phyloP scores from a whole-genome alignment of 1,140 invertebrate genomes.

The Papilio machaon region DNA sequence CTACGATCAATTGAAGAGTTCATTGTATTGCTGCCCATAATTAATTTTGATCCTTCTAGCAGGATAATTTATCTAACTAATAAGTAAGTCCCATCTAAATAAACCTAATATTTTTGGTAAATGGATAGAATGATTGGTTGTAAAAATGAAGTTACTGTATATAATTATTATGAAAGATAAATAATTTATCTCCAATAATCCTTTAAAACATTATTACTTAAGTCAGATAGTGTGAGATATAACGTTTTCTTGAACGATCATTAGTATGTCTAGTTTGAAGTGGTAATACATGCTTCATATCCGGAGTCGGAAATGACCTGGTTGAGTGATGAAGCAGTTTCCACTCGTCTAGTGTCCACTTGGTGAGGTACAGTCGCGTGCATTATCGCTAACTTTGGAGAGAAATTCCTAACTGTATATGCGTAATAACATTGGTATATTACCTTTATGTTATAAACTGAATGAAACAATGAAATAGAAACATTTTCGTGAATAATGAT shows the following conservation, averaged over 20 bases:
- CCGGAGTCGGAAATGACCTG: slow-evolving; percentile 51
- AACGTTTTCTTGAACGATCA: slow-evolving; percentile 38
- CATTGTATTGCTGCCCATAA: background rate
- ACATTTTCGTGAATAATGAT: no score
- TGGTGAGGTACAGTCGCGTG: background rate
- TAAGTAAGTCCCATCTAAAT: background rate
- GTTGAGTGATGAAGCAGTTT: slow-evolving; percentile 61
- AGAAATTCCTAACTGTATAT: background rate
- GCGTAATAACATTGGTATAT: background rate
- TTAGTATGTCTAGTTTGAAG: slow-evolving; percentile 50
- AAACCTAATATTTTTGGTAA: no score
- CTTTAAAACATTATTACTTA: background rate
- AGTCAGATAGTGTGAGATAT: background rate
- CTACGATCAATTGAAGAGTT: background rate
- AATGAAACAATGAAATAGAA: no score
- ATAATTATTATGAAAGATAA: no score
- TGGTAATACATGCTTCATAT: slow-evolving; percentile 61
- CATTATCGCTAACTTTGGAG: slow-evolving; percentile 13
- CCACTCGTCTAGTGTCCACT: slow-evolving; percentile 49
- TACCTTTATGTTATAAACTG: background rate
- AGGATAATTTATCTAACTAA: background rate
- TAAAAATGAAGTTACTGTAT: no score
- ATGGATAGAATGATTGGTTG: no score
- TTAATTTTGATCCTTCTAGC: background rate
- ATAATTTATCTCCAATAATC: background rate